A percentile compares a stretch with the other conserved stretches of the same genome.
phyloP scores from a whole-genome alignment of 2,113 vertebrate species.

The Ciconia stormi region DNA sequence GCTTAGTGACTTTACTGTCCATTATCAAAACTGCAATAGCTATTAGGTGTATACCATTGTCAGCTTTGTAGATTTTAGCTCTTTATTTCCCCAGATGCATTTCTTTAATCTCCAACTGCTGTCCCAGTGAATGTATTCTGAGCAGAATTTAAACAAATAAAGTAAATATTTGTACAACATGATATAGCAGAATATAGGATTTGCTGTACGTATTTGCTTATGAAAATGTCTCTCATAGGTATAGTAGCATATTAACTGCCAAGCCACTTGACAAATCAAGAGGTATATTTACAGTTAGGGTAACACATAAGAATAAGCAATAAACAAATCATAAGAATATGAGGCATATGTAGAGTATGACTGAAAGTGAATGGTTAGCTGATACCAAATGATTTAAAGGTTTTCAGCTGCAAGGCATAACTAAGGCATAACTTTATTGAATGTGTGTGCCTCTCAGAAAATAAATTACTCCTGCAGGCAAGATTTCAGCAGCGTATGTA shows the following conservation, averaged over 20 bases:
- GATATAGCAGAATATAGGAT: background rate
- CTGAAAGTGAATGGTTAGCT: background rate
- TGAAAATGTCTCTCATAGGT: slow-evolving; percentile 6
- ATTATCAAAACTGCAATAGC: background rate
- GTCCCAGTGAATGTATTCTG: background rate
- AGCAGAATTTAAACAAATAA: background rate
- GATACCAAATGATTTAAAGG: background rate
- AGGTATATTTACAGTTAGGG: background rate
- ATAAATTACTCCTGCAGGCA: background rate
- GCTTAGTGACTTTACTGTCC: background rate
- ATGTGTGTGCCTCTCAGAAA: background rate
- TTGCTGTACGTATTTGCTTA: slow-evolving; percentile 15
- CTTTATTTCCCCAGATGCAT: background rate
- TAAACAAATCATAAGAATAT: background rate
- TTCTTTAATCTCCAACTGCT: background rate
- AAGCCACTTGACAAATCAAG: slow-evolving; percentile 19
- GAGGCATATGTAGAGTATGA: background rate
- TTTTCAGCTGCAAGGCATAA: background rate
- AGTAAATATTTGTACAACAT: background rate
- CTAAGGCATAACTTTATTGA: background rate
- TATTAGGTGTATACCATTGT: background rate
- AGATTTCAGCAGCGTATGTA: background rate
- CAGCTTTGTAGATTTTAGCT: background rate
- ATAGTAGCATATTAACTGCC: background rate
- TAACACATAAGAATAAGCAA: background rate